phyloP scores from a whole-genome alignment of 2,888 invertebrate genomes.

The Macroteleia sp. region DNA sequence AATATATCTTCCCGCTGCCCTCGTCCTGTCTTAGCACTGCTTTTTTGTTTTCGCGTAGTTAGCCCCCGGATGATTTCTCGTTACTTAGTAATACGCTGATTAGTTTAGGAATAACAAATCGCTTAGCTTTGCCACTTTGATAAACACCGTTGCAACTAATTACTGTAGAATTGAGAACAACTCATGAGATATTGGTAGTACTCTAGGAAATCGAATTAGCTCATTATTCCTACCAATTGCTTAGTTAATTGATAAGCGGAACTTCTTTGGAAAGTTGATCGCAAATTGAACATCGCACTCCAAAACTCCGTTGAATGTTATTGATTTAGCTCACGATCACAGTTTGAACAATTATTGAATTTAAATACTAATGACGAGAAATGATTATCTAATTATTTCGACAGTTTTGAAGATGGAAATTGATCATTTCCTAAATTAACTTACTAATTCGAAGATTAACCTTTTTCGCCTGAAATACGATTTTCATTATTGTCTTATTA shows the following conservation, averaged over 20 bases:
- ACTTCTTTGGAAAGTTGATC: conserved; percentile 45
- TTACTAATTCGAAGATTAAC: conserved; percentile 7
- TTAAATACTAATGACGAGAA: conserved; percentile 14
- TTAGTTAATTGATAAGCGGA: conserved; percentile 43
- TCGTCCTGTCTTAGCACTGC: conserved; percentile 15
- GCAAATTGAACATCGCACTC: conserved; percentile 26
- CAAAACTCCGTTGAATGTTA: conserved; percentile 24
- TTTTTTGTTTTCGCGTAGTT: conserved; percentile 28
- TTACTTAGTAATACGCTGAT: conserved; percentile 50
- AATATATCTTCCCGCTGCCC: no score
- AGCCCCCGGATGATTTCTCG: conserved; percentile 28
- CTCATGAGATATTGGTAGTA: conserved; percentile 32
- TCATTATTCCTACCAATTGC: conserved; percentile 43
- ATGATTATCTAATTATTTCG: conserved; percentile 21
- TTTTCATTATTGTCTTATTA: not conserved
- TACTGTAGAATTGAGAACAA: conserved; percentile 37
- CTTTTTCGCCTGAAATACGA: conserved; percentile 2
- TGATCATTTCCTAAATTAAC: conserved; percentile 26
- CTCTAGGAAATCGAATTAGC: conserved; percentile 41
- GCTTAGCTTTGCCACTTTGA: conserved; percentile 19
- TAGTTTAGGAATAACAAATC: conserved; percentile 28
- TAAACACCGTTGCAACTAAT: conserved; percentile 48
- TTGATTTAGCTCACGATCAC: conserved; percentile 30
- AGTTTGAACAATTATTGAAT: conserved; percentile 15
- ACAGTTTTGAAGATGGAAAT: conserved; percentile 29